Evolutionary conservation across 2,888 invertebrate species (phyloP).

Genomic region (Caenorhabditis becei): DNA sequence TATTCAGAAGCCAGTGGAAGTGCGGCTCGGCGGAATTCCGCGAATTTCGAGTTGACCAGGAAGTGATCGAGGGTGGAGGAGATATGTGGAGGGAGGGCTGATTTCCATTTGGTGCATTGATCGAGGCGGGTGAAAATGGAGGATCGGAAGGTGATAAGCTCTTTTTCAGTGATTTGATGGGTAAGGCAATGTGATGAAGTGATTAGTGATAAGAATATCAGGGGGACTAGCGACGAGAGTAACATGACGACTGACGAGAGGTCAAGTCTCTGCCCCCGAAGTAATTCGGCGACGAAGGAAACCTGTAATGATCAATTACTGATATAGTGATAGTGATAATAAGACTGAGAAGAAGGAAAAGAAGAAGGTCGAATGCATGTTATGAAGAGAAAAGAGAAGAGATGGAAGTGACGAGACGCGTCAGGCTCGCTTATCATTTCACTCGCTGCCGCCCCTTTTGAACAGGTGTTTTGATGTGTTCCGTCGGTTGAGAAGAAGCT

Average conservation of each 20-base stretch:
- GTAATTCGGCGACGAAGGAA: conserved; percentile 4
- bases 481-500: too few species aligned
- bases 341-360: conserved; percentile 24
- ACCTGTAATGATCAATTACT: conserved; percentile 56
- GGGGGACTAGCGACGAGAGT: neutral
- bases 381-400: conserved; percentile 4
- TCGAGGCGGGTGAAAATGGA: conserved; percentile 54
- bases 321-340: conserved; percentile 26
- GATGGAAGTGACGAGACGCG: conserved; percentile 9
- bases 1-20: conserved; percentile 25
- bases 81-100: conserved; percentile 20
- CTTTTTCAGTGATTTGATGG: conserved; percentile 33
- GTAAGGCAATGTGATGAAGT: neutral
- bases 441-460: conserved; percentile 1
- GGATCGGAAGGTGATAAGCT: conserved; percentile 40
- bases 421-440: conserved; percentile 42
- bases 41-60: conserved; percentile 54
- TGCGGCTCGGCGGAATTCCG: conserved; percentile 53
- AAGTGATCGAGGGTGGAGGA: conserved; percentile 49
- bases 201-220: too few species aligned
- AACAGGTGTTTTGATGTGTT: conserved; percentile 60
- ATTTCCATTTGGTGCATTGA: conserved; percentile 64
- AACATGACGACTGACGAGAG: neutral
- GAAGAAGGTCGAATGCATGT: conserved; percentile 40
- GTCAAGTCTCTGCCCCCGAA: neutral